phyloP scores from a whole-genome alignment of 2,113 vertebrate genomes.

The Xiphias gladius region DNA sequence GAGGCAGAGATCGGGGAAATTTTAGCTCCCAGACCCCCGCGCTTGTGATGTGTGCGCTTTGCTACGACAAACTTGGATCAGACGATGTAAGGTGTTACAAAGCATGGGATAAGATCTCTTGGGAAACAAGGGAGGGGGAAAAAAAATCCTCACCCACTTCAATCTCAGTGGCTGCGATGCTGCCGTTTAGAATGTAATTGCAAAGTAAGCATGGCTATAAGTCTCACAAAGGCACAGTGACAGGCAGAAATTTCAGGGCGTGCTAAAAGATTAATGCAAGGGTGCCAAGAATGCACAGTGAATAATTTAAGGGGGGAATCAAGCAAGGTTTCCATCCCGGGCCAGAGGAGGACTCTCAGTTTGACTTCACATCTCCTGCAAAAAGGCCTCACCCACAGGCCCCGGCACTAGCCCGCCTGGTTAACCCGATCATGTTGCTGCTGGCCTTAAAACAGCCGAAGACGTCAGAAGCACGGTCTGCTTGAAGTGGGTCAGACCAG shows the following conservation, averaged over 20 bases:
- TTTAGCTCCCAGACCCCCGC: background rate
- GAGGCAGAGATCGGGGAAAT: background rate
- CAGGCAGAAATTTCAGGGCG: background rate
- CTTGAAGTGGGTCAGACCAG: conserved; percentile 68
- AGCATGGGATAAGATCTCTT: background rate
- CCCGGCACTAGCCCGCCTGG: conserved; percentile 14
- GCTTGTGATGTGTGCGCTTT: background rate
- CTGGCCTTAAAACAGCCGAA: conserved; percentile 29
- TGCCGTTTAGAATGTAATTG: background rate
- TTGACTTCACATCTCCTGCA: conserved; percentile 32
- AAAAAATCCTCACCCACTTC: background rate
- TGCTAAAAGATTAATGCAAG: conserved; percentile 51
- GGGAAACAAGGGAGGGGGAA: background rate
- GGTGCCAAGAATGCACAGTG: conserved; percentile 44
- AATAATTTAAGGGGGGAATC: conserved; percentile 69
- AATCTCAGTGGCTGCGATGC: background rate
- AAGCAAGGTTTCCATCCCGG: conserved; percentile 38
- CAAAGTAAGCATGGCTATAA: background rate
- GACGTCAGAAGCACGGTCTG: conserved; percentile 31
- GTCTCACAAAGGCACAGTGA: conserved; percentile 4
- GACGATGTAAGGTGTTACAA: background rate
- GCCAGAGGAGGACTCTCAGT: conserved; percentile 34
- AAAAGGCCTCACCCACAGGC: conserved; percentile 43
- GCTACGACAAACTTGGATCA: background rate
- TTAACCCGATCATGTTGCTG: conserved; percentile 51